Base-by-base conservation (phyloP, 2,888 invertebrate species). In the Linyphia triangularis region DNA sequence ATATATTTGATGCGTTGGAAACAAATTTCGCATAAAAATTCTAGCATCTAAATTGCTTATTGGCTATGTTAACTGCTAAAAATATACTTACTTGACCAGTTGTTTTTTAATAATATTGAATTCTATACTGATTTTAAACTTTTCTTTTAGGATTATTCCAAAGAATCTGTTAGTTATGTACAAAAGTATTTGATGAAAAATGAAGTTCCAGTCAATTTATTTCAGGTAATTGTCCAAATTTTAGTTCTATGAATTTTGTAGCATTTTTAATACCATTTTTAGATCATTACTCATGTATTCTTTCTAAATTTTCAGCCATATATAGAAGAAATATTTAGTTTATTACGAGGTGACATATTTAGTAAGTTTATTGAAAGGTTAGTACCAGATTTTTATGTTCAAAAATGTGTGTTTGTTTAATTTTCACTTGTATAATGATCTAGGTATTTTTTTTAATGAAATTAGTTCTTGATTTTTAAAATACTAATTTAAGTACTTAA, bases 281-380 rank as follows among this genome's bases (percentile, higher is more conserved):
- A n/a, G n/a, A n/a, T 70, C 7, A 3, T 19, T 30, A 16, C 57
- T 13, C 9, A 33, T 33, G n/a, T 51, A 69, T 26, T 77, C n/a
- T 77, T n/a, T 51, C 30, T 43, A 22, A 90, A 91, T 91, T 96
- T 96, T 91, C 94, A 99, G 98, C 98, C 99, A 92, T 99, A 99
- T 94, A 99, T 99, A 94, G 98, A 98, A 94, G 99, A 99, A 95
- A 99, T 99, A 93, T 99, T 98, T 94, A 97, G 97, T 94, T 97
- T 98, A 93, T 95, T 99, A 93, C 95, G 98, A 93, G 98, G 97
- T 91, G 97, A 98, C 93, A 97, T 99, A 91, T 99, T 99, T 94
- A 97, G 96, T 94, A 96, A 96, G 94, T 99, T 99, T 95, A 95
- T 99, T 94, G 99, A 99, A 95, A 99, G 98, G 98, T 91, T 73